Percentiles rank a stretch among this genome's conserved stretches.
Evolutionary conservation across 2,113 vertebrate genomes (phyloP).

Genomic region (Azemiops feae): DNA sequence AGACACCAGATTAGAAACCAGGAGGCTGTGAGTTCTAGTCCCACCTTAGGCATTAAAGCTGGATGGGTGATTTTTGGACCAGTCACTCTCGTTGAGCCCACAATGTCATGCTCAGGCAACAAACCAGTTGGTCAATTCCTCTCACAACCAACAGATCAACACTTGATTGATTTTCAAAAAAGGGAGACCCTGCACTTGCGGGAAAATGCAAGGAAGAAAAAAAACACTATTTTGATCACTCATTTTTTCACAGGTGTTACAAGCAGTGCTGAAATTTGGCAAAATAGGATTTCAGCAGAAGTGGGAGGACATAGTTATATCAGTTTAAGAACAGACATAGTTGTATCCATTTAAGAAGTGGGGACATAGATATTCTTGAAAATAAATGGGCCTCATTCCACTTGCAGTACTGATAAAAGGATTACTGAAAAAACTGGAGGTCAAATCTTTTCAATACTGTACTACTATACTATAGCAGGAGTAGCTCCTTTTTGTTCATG

Average conservation of each 20-base stretch:
- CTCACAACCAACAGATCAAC: neutral
- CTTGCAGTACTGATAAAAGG: neutral
- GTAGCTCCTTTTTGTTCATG: neutral
- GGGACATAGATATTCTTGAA: neutral
- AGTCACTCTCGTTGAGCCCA: neutral
- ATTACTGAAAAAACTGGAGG: neutral
- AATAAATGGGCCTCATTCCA: neutral
- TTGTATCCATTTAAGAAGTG: neutral
- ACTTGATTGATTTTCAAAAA: neutral
- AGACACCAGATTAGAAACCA: neutral
- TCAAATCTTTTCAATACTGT: neutral
- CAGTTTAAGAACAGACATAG: neutral
- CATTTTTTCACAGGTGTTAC: neutral
- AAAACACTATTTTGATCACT: neutral
- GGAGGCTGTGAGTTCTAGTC: neutral
- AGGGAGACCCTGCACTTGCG: neutral
- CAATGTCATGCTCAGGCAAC: neutral
- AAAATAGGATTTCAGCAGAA: neutral
- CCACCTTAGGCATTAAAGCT: neutral
- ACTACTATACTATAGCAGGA: neutral
- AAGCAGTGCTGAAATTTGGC: neutral
- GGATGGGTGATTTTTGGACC: neutral
- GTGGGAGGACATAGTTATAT: neutral
- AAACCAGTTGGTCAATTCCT: neutral
- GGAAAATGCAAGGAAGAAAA: neutral